Evolutionary conservation across 1,140 invertebrate genomes (phyloP), one percentile per base, ranked within the genome.

Genomic region (Drosophila carrolli): DNA sequence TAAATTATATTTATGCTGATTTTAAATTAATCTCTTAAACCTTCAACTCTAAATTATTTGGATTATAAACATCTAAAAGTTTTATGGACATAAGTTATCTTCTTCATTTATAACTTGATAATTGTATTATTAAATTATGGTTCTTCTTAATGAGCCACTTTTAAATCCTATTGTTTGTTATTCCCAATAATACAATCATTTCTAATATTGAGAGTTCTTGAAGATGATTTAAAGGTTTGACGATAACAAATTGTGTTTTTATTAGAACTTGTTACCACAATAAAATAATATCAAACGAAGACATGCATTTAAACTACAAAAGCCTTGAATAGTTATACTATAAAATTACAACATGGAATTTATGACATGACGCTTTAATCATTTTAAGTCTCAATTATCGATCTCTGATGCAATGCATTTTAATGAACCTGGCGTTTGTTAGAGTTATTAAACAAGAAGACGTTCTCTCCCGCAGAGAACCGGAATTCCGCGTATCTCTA

Each of bases 371-470:
- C 23, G 4, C 11, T 32, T 57, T 44, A 29, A 72, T 71, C 47
- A 70, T 58, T 50, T 71, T 3, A 58, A 58, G 65, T 40, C 41
- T 44, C 27, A 38, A 68, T 68, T 68, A 38, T 37, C 27, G 13
- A 19, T 10, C 44, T 60, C 44, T 56, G 67, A 74, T 74, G 79
- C 72, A 75, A 80, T 80, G 72, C 48, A 58, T 66, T 50, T 50
- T 70, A 73, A 76, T 83, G 40, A 71, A 55, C 32, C 19, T 19
- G 14, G n/a, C 59, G 19, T 16, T 37, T 27, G 27, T 14, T 59
- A 8, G 19, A 58, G 54, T 16, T 40, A 60, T 65, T 16, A 40
- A 53, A 56, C 23, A 60, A 56, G 35, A 38, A 74, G 59, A 58
- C 5, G 35, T 37, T n/a, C 44, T 43, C 44, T 8, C 32, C 4